Conservation (phyloP, 2,888 invertebrate genomes). For the Heliconius hortense region DNA sequence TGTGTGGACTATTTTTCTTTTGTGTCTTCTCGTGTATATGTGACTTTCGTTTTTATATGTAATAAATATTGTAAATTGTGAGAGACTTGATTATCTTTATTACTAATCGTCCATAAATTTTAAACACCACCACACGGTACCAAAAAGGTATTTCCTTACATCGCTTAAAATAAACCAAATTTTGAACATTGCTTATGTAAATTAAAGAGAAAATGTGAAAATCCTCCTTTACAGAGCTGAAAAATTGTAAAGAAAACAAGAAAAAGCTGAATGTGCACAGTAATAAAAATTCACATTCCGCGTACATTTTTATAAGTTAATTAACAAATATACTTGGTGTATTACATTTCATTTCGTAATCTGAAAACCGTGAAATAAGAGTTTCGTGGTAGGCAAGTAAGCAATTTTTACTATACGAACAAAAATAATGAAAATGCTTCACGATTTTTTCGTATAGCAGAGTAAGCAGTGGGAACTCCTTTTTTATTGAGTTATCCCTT, state of each 20-base stretch:
- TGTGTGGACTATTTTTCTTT: too few species aligned
- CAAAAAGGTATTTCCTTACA: background rate
- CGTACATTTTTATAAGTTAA: slow-evolving; percentile 8
- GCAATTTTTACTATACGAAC: background rate
- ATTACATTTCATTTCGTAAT: slow-evolving; percentile 6
- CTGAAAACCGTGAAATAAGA: slow-evolving; percentile 16
- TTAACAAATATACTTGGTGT: slow-evolving; percentile 5
- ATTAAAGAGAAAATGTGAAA: background rate
- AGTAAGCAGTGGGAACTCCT: background rate
- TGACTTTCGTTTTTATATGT: too few species aligned
- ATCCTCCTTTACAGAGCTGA: background rate
- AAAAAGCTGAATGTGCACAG: background rate
- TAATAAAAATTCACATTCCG: background rate
- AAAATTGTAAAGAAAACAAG: background rate
- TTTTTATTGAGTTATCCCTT: too few species aligned
- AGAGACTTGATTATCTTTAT: too few species aligned
- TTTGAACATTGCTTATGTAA: background rate
- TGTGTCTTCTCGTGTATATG: too few species aligned
- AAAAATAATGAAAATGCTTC: background rate
- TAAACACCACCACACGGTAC: too few species aligned
- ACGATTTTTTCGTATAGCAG: background rate
- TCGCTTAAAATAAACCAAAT: background rate
- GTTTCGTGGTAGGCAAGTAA: background rate
- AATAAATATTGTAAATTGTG: too few species aligned
- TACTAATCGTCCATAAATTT: too few species aligned